Evolutionary conservation across 2,888 invertebrate species (phyloP).

Genomic region (Alitta virens): DNA sequence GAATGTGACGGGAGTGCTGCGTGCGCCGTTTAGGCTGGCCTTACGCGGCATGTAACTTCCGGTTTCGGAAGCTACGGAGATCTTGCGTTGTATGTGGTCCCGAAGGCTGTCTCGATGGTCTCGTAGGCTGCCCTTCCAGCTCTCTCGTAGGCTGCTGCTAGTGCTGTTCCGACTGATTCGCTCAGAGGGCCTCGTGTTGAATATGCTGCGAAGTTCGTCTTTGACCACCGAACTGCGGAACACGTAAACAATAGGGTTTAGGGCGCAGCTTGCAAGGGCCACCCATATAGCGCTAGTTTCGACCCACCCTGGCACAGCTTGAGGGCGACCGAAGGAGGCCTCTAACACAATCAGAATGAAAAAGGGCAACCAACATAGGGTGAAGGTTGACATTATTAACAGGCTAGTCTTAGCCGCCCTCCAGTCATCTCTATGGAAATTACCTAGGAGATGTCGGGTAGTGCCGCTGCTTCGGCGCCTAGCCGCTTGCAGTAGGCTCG

Average conservation of each 20-base stretch:
- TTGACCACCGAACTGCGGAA: constrained; percentile 59
- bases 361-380: constrained; percentile 64
- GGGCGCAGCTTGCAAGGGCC: constrained; percentile 65
- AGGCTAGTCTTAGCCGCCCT: constrained; percentile 84
- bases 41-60: background rate
- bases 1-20: background rate
- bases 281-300: constrained; percentile 59
- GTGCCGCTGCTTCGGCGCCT: constrained; percentile 11
- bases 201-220: constrained; percentile 5
- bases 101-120: no score
- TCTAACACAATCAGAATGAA: constrained; percentile 38
- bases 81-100: background rate
- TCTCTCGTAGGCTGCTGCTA: background rate
- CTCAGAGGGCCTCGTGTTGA: background rate
- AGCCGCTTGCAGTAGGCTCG: constrained; percentile 1
- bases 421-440: constrained; percentile 78
- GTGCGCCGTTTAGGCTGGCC: background rate
- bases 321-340: constrained; percentile 36
- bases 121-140: background rate
- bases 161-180: background rate
- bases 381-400: constrained; percentile 71
- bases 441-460: constrained; percentile 42
- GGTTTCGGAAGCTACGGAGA: background rate
- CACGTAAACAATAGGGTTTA: constrained; percentile 76
- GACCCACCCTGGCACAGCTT: constrained; percentile 31